Base-by-base conservation (phyloP, 2,797 vertebrate genomes). In the Urophycis tenuis region DNA sequence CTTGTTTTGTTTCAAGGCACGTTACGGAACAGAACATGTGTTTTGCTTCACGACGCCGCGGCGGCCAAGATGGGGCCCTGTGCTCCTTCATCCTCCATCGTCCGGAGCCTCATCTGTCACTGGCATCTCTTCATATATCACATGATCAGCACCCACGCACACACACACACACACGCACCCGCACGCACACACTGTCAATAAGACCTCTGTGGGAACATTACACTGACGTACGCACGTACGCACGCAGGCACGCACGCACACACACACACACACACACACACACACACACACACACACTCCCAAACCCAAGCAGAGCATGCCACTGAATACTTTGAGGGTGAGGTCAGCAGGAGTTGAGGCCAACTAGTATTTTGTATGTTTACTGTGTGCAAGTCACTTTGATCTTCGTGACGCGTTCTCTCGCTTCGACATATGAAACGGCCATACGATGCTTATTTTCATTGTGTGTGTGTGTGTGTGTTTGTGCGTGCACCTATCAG, bases 41-140 rank as follows among this genome's bases (percentile, higher is more conserved):
- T 89, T 91, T 90, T 87, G 85, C 86, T 80, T 92, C 85, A 88
- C 79, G 78, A 45, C 85, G 78, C 81, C 3, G 78, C 85, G 79
- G 49, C 87, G 81, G 89, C 89, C 90, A 90, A 89, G 86, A 84
- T 89, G 85, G 82, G 87, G 88, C 87, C 88, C 87, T 75, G 72
- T 71, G 5, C 9, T 67, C 60, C n/a, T 29, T 67, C n/a, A 81
- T 90, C 87, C 90, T 89, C 90, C 88, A 90, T 88, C 87, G 88
- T 31, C 69, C 17, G 19, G 32, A 31, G 32, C 84, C 86, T 86
- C 84, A 53, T 90, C 85, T 81, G 87, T 91, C 86, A 85, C 74
- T 45, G 34, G 74, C 83, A 84, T 84, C 85, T 86, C 82, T 76
- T 80, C 76, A 82, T 88, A 85, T 81, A 88, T 90, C 86, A 83